Conservation (phyloP, 1,140 invertebrate species). For the Galleria mellonella region DNA sequence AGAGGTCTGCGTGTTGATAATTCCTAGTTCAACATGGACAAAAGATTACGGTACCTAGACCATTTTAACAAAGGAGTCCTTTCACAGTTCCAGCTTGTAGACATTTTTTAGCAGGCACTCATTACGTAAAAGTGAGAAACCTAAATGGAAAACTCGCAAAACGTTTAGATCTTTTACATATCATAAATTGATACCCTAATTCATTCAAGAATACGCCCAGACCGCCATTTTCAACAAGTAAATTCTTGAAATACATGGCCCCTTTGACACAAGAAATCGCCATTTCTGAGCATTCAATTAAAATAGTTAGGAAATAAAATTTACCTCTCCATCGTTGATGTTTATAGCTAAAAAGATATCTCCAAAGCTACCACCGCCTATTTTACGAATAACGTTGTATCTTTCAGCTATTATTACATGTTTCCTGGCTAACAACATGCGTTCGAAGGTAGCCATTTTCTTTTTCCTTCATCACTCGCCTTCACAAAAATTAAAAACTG, state of each 20-base stretch:
- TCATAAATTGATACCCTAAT: background rate
- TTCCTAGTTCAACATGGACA: too few relatives aligned
- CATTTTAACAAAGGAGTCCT: conserved; percentile 6
- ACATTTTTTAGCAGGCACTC: background rate
- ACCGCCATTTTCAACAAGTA: conserved; percentile 43
- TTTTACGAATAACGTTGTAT: conserved; percentile 97
- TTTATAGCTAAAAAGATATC: conserved; percentile 99
- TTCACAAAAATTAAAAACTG: conserved; percentile 53
- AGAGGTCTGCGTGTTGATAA: too few relatives aligned
- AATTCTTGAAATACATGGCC: conserved; percentile 35
- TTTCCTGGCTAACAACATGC: conserved; percentile 55
- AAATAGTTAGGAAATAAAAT: conserved; percentile 5
- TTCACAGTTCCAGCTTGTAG: conserved; percentile 5
- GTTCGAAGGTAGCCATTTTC: conserved; percentile 68
- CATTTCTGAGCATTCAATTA: conserved; percentile 7
- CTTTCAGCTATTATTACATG: conserved; percentile 92
- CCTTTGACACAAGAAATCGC: conserved; percentile 24
- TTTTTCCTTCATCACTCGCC: conserved; percentile 61
- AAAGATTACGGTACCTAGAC: too few relatives aligned
- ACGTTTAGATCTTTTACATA: background rate
- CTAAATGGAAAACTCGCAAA: background rate
- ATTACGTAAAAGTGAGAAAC: background rate
- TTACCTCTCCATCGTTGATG: conserved; percentile 95
- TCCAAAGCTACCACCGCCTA: conserved; percentile 98
- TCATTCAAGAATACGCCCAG: conserved; percentile 31